These are phyloP conservation scores for Triplophysa tibetana DNA, from an alignment of 2,113 vertebrate species.

Conservation along the genomic window DNA sequence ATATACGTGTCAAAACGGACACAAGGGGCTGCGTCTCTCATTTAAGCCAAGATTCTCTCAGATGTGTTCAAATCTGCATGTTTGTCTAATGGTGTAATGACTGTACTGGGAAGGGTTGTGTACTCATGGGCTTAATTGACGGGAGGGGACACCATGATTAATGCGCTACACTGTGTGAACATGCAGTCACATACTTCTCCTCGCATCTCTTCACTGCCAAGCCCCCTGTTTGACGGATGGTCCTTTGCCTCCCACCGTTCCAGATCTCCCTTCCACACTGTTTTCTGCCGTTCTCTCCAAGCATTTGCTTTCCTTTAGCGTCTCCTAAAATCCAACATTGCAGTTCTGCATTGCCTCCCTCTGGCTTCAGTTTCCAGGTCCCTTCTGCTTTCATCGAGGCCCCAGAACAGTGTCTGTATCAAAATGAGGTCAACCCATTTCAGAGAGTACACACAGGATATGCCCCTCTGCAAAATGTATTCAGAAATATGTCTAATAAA, in stretches of 20 bases:
- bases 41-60: constrained; percentile 3
- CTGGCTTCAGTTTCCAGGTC: background rate
- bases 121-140: constrained; percentile 27
- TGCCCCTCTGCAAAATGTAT: background rate
- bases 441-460: background rate
- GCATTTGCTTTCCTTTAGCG: constrained; percentile 16
- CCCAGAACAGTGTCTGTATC: background rate
- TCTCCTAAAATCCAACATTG: constrained; percentile 45
- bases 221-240: constrained; percentile 67
- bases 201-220: constrained; percentile 27
- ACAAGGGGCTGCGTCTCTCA: background rate
- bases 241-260: constrained; percentile 67
- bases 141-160: constrained; percentile 62
- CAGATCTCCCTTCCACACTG: constrained; percentile 47
- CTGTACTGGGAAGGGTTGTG: constrained; percentile 25
- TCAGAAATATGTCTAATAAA: constrained; percentile 12
- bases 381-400: constrained; percentile 14
- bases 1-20: background rate
- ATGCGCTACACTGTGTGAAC: constrained; percentile 67
- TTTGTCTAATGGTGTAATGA: constrained; percentile 34
- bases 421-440: constrained; percentile 43
- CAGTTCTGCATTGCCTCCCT: background rate
- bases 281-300: constrained; percentile 27
- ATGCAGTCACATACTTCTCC: constrained; percentile 51
- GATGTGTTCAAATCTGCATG: constrained; percentile 36